Evolutionary conservation across 1,140 invertebrate species (phyloP).

Genomic region (Drosophila mayri): DNA sequence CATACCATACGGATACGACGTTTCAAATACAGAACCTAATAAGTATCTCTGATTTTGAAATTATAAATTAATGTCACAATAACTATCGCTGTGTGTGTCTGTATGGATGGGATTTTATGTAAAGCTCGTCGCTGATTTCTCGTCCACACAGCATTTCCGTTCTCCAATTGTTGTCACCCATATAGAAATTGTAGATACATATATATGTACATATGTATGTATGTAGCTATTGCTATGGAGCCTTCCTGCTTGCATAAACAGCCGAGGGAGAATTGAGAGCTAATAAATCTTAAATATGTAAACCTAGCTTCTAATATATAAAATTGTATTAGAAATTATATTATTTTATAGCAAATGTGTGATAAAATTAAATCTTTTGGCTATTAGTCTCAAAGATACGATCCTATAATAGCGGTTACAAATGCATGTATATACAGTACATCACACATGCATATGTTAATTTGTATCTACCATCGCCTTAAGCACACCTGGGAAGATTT

Average conservation of each 20-base stretch:
- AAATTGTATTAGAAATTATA: background rate
- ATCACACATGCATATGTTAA: constrained; percentile 36
- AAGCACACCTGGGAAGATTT: constrained; percentile 39
- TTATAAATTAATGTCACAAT: background rate
- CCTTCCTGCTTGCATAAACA: constrained; percentile 12
- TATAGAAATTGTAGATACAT: background rate
- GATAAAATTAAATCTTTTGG: background rate
- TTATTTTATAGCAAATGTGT: background rate
- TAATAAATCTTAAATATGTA: background rate
- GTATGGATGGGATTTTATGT: constrained; percentile 30
- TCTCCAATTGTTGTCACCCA: constrained; percentile 39
- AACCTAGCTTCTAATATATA: background rate
- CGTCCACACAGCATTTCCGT: constrained; percentile 38
- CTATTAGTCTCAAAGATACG: background rate
- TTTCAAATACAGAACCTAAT: background rate
- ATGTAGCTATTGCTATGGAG: background rate
- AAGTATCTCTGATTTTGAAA: background rate
- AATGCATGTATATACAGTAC: background rate
- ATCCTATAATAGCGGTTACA: background rate
- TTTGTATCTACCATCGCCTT: constrained; percentile 33
- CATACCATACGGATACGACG: background rate
- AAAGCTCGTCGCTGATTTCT: constrained; percentile 39
- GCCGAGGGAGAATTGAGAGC: background rate
- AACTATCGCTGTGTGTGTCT: background rate
- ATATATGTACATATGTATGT: background rate